A percentile compares a stretch with the other conserved stretches of the same genome.
phyloP scores from a whole-genome alignment of 1,140 invertebrate genomes.

The Drosophila sturtevanti region DNA sequence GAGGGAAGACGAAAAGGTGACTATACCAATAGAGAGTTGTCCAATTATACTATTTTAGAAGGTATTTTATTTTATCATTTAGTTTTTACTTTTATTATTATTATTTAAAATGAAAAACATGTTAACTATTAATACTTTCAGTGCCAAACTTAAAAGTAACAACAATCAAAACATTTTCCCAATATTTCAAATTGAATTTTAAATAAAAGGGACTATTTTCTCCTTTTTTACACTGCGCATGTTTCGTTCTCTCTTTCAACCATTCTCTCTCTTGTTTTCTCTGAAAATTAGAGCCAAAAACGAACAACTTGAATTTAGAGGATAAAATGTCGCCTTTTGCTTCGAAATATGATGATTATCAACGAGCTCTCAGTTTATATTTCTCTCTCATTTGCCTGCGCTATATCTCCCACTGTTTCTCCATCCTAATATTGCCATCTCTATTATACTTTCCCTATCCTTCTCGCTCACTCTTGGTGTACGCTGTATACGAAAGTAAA shows the following conservation, averaged over 20 bases:
- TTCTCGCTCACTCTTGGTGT: slow-evolving; percentile 9
- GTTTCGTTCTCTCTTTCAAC: not conserved
- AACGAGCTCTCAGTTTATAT: not conserved
- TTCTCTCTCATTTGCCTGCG: not conserved
- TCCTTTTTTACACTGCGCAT: not conserved
- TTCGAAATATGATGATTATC: not conserved
- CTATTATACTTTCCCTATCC: not conserved
- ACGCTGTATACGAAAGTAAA: slow-evolving; percentile 43
- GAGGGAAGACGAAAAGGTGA: no score
- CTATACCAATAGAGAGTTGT: no score
- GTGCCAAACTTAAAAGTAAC: not conserved
- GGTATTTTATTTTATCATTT: no score
- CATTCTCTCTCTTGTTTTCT: not conserved
- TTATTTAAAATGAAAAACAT: no score
- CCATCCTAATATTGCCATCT: not conserved
- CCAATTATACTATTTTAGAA: no score
- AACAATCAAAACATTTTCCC: slow-evolving; percentile 12
- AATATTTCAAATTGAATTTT: not conserved
- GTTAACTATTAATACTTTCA: no score
- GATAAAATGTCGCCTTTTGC: slow-evolving; percentile 50
- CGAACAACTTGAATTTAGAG: slow-evolving; percentile 40
- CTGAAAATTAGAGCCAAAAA: slow-evolving; percentile 7
- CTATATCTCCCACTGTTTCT: not conserved
- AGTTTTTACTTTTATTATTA: no score
- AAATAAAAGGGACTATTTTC: not conserved